Evolutionary conservation across 2,113 vertebrate species (phyloP).

Genomic region (Sturnira hondurensis): DNA sequence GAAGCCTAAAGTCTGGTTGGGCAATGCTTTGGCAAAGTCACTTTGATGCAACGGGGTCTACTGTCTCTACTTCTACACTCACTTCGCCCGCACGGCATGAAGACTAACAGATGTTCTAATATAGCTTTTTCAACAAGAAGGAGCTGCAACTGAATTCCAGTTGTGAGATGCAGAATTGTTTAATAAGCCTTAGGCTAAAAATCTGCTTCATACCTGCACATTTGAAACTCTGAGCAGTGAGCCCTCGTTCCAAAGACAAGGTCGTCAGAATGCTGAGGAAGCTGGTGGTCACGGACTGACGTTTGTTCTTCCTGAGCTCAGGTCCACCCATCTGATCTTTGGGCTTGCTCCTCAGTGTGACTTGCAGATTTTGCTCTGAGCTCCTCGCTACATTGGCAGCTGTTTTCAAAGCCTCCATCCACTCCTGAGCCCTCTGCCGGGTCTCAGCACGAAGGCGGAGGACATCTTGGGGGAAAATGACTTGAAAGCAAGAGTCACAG

Average conservation of each 20-base stretch:
- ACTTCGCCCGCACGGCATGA: not conserved
- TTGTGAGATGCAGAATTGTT: not conserved
- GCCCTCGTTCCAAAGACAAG: slow-evolving; percentile 94
- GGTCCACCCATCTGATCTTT: slow-evolving; percentile 77
- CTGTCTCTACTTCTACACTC: not conserved
- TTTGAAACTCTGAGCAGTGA: slow-evolving; percentile 96
- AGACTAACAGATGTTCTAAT: not conserved
- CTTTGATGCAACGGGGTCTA: not conserved
- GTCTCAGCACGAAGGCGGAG: slow-evolving; percentile 90
- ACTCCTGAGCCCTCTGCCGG: slow-evolving; percentile 88
- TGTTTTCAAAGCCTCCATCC: slow-evolving; percentile 89
- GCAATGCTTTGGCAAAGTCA: not conserved
- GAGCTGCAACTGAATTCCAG: not conserved
- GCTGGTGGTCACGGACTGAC: slow-evolving; percentile 96
- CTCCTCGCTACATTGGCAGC: slow-evolving; percentile 81
- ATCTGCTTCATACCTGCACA: slow-evolving; percentile 91
- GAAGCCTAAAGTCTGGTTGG: slow-evolving; percentile 11
- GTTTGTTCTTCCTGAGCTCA: slow-evolving; percentile 83
- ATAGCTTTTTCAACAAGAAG: not conserved
- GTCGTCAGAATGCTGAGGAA: slow-evolving; percentile 97
- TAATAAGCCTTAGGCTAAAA: not conserved
- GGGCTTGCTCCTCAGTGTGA: slow-evolving; percentile 85
- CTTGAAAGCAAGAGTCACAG: slow-evolving; percentile 90
- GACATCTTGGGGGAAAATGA: slow-evolving; percentile 89
- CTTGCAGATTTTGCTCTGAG: slow-evolving; percentile 80